Conservation (phyloP, 2,113 vertebrate genomes). For the Numenius arquata region DNA sequence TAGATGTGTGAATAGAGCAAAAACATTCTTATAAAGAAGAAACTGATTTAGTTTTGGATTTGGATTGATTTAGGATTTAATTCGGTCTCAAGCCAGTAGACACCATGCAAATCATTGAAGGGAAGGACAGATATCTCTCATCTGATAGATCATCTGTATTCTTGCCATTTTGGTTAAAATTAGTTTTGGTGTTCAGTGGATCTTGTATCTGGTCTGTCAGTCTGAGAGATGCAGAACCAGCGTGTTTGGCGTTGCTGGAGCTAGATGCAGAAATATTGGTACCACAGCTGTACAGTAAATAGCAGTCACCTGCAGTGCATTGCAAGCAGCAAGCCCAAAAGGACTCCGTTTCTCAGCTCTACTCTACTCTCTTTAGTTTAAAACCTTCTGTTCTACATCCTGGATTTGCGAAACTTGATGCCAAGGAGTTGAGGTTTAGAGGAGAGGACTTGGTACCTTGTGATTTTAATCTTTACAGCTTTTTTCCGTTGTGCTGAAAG, state of each 20-base stretch:
- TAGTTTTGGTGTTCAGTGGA: not conserved
- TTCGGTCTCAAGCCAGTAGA: not conserved
- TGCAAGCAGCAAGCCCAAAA: not conserved
- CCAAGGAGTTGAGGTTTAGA: not conserved
- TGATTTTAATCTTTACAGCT: not conserved
- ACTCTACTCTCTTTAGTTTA: not conserved
- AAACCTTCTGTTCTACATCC: not conserved
- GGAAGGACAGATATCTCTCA: not conserved
- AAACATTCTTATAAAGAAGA: not conserved
- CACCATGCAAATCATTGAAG: not conserved
- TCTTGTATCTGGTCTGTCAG: not conserved
- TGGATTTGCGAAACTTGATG: not conserved
- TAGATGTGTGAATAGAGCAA: not conserved
- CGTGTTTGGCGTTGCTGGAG: not conserved
- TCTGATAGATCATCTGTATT: not conserved
- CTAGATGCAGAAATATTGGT: not conserved
- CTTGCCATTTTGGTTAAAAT: not conserved
- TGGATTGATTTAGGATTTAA: not conserved
- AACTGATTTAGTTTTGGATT: not conserved
- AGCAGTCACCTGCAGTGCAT: not conserved
- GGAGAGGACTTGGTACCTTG: not conserved
- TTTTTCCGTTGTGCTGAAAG: not conserved
- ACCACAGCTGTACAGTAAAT: not conserved
- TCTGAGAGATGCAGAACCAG: not conserved
- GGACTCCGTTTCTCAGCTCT: not conserved